Evolutionary conservation across 1,140 invertebrate species (phyloP).

Genomic region (Leptinotarsa texana): DNA sequence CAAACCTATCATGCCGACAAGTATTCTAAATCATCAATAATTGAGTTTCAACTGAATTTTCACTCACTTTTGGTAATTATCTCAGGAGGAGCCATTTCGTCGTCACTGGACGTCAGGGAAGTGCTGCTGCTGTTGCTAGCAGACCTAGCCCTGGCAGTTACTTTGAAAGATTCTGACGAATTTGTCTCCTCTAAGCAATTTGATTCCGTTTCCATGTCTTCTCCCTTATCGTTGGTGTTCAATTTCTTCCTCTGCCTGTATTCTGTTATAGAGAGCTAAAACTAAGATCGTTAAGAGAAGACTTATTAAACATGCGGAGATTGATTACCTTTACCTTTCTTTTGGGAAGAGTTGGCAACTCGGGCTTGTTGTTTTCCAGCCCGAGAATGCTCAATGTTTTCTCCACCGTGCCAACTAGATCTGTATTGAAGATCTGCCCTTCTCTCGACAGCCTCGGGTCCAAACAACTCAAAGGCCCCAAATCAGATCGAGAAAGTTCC

Average conservation of each 20-base stretch:
- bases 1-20: too few relatives aligned
- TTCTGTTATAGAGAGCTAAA: constrained; percentile 71
- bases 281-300: constrained; percentile 12
- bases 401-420: constrained; percentile 53
- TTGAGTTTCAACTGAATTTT: too few relatives aligned
- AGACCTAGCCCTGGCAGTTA: constrained; percentile 54
- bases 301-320: not conserved
- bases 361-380: constrained; percentile 46
- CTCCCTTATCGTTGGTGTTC: constrained; percentile 49
- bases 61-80: constrained; percentile 41
- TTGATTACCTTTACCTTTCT: constrained; percentile 51
- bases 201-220: constrained; percentile 36
- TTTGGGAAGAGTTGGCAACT: constrained; percentile 46
- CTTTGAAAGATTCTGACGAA: constrained; percentile 53
- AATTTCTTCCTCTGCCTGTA: constrained; percentile 70
- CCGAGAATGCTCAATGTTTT: constrained; percentile 54
- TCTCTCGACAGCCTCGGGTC: constrained; percentile 45
- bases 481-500: constrained; percentile 3
- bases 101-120: constrained; percentile 61
- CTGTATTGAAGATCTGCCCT: constrained; percentile 46
- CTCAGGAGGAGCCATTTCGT: constrained; percentile 54
- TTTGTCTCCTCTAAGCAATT: constrained; percentile 50
- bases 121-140: constrained; percentile 60
- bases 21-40: not conserved
- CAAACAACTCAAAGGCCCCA: constrained; percentile 24